Conservation (phyloP, 2,888 invertebrate species). For the Athripsodes cinereus region DNA sequence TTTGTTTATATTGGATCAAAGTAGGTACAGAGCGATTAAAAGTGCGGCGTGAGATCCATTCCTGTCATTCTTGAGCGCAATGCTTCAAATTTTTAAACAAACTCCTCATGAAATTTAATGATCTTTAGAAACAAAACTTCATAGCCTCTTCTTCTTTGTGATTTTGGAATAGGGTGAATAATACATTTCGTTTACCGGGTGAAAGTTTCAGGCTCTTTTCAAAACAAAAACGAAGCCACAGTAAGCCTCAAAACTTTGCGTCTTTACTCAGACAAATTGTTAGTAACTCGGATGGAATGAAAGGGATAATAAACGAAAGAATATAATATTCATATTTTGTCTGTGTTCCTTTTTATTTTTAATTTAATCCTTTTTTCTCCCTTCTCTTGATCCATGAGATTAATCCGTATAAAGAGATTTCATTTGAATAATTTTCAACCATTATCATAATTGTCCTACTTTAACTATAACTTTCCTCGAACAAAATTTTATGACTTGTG, state of each 20-base stretch:
- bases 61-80: background rate
- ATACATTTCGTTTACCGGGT: background rate
- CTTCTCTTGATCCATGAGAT: too few relatives aligned
- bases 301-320: background rate
- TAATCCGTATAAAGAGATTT: too few relatives aligned
- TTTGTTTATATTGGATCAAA: too few relatives aligned
- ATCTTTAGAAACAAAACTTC: background rate
- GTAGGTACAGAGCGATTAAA: too few relatives aligned
- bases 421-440: too few relatives aligned
- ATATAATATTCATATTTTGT: too few relatives aligned
- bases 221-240: background rate
- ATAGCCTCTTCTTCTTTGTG: background rate
- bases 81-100: background rate
- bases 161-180: background rate
- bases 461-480: too few relatives aligned
- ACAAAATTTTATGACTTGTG: too few relatives aligned
- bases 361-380: too few relatives aligned
- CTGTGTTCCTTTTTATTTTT: background rate
- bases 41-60: background rate
- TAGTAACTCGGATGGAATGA: background rate
- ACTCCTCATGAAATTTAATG: conserved; percentile 2
- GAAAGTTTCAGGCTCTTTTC: background rate
- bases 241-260: background rate
- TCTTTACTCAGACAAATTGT: background rate
- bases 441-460: too few relatives aligned